Percentiles rank a stretch among this genome's conserved stretches.
Conservation (phyloP, 2,797 vertebrate genomes). For the Bothrops alternatus region DNA sequence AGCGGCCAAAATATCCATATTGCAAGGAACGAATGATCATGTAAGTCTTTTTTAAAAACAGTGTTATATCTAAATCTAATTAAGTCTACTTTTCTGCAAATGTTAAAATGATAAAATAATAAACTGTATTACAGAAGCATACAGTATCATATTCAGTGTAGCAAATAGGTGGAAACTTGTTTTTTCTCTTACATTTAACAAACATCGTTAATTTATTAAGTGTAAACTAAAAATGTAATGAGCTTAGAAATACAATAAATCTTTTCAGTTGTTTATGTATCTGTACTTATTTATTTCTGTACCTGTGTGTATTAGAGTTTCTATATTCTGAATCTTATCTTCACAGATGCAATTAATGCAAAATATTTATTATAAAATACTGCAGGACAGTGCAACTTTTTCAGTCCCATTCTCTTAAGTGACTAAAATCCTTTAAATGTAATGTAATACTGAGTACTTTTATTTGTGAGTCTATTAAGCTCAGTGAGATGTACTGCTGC, state of each 20-base stretch:
- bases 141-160: neutral
- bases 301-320: neutral
- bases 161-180: neutral
- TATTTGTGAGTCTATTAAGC: neutral
- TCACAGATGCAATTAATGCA: rapidly evolving
- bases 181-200: neutral
- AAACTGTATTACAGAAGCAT: neutral
- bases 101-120: neutral
- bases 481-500: neutral
- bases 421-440: neutral
- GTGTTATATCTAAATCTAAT: conserved; percentile 20
- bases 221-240: neutral
- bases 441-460: neutral
- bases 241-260: neutral
- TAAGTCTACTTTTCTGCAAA: conserved; percentile 33
- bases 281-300: neutral
- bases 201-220: neutral
- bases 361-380: neutral
- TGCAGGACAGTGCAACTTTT: rapidly evolving
- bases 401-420: neutral
- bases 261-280: neutral
- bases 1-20: conserved; percentile 95
- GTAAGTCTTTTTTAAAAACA: conserved; percentile 75
- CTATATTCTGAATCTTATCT: neutral
- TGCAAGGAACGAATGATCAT: conserved; percentile 99